Conservation (phyloP, 2,113 vertebrate genomes). For the Seriola aureovittata region DNA sequence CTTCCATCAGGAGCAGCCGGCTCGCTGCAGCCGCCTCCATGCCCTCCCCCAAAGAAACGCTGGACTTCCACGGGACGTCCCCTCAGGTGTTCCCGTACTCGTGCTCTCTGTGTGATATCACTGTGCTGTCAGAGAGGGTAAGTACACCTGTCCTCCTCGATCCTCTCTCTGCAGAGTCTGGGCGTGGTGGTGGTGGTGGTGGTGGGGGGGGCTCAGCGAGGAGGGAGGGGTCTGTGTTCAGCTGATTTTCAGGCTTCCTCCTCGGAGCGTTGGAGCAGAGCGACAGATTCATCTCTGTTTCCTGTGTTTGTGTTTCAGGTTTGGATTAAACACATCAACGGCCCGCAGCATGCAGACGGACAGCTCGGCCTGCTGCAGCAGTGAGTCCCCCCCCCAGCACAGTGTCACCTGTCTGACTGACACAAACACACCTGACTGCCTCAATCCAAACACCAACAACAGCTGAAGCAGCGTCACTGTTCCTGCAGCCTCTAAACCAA, state of each 20-base stretch:
- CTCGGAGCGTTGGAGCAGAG: not conserved
- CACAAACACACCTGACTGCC: too few relatives aligned
- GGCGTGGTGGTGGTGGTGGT: not conserved
- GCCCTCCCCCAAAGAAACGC: constrained; percentile 66
- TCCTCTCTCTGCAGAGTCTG: not conserved
- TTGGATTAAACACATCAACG: constrained; percentile 72
- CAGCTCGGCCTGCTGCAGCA: constrained; percentile 77
- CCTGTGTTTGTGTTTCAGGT: constrained; percentile 55
- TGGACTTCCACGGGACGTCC: constrained; percentile 76
- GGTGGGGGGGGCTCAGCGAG: not conserved
- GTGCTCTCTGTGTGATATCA: constrained; percentile 80
- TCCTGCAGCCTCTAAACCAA: too few relatives aligned
- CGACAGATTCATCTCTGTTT: not conserved
- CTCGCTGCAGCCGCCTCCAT: rapidly evolving
- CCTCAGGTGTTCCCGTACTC: constrained; percentile 73
- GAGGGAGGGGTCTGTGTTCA: not conserved
- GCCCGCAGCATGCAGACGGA: constrained; percentile 72
- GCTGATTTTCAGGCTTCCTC: not conserved
- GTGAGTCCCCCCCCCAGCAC: constrained; percentile 53
- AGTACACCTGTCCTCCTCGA: constrained; percentile 52
- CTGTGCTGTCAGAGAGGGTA: constrained; percentile 79
- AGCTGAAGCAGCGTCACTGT: too few relatives aligned
- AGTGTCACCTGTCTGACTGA: too few relatives aligned
- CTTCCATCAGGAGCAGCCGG: not conserved
- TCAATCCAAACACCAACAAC: too few relatives aligned